Evolutionary conservation across 1,140 invertebrate genomes (phyloP).

Genomic region (Atopsyche davidsoni): DNA sequence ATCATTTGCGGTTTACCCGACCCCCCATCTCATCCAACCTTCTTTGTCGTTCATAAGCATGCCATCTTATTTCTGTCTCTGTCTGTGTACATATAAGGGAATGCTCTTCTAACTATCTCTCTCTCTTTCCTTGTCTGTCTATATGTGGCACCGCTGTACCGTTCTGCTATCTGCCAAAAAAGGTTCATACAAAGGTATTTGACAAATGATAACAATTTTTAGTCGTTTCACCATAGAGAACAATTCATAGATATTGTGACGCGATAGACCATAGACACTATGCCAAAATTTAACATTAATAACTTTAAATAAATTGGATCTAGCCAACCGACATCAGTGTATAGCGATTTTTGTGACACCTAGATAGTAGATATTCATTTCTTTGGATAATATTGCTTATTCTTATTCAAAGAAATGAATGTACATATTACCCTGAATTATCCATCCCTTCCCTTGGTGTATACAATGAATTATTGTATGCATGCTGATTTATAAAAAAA

Average conservation of each 20-base stretch:
- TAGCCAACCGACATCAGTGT: conserved; percentile 26
- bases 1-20: not conserved
- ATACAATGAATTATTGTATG: too few relatives aligned
- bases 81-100: conserved; percentile 28
- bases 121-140: conserved; percentile 32
- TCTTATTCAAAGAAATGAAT: not conserved
- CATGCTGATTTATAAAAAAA: too few relatives aligned
- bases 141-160: conserved; percentile 31
- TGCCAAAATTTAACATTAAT: too few relatives aligned
- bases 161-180: conserved; percentile 32
- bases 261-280: conserved; percentile 16
- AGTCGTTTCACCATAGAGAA: conserved; percentile 14
- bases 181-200: conserved; percentile 32
- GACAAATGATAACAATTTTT: conserved; percentile 15
- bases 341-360: conserved; percentile 29
- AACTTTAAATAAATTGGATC: conserved; percentile 15
- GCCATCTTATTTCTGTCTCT: conserved; percentile 19
- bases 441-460: too few relatives aligned
- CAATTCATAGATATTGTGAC: too few relatives aligned
- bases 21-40: not conserved
- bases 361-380: conserved; percentile 29
- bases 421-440: too few relatives aligned
- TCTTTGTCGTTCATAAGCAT: conserved; percentile 23
- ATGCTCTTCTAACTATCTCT: conserved; percentile 30
- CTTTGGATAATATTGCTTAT: conserved; percentile 3